Evolutionary conservation across 1,140 invertebrate genomes (phyloP), one percentile per base, ranked within the genome.

Genomic region (Formica exsecta): DNA sequence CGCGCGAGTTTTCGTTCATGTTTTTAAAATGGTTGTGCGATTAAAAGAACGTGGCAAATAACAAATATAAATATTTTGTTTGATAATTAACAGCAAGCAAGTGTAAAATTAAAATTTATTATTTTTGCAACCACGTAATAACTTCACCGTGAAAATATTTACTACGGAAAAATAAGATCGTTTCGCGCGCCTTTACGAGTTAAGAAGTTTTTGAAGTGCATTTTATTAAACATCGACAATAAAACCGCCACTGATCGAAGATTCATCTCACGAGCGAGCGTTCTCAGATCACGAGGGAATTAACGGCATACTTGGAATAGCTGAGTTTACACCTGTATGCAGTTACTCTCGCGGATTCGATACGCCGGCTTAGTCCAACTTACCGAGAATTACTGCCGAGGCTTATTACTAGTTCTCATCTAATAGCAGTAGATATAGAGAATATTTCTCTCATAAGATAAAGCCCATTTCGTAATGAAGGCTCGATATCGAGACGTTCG

Each of bases 251-350:
- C 25, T 61, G 32, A 61, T 57, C 38, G 54, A 83, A 44, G 7
- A 22, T 3, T 19, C 65, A 81, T 59, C 32, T 59, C 22, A 36
- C 51, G 65, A 41, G 25, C 6, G 25, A 32, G 5, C 19, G 62
- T 61, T 65, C 38, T 73, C 6, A 83, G 29, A 83, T 44, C 79
- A 11, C 38, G 38, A 0, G 29, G 38, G 51, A 85, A 79, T 68
- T 79, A 85, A 85, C 51, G 62, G 22, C 44, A 54, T 77, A 57
- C 2, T 48, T 77, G 19, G 22, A 85, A 70, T 79, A 79, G 73
- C 51, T 61, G 29, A 85, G 84, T 85, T 85, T 85, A 85, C 75
- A 79, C 64, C 84, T 85, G 75, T 61, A 64, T 36, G 81, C 62
- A 68, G 84, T 85, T 77, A 77, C 74, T 77, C 44, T 13, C 61